Percentiles rank a stretch among this genome's conserved stretches.
These are phyloP conservation scores for Drosophila kohkoa DNA, from an alignment of 1,140 invertebrate species.

Conservation along the genomic window DNA sequence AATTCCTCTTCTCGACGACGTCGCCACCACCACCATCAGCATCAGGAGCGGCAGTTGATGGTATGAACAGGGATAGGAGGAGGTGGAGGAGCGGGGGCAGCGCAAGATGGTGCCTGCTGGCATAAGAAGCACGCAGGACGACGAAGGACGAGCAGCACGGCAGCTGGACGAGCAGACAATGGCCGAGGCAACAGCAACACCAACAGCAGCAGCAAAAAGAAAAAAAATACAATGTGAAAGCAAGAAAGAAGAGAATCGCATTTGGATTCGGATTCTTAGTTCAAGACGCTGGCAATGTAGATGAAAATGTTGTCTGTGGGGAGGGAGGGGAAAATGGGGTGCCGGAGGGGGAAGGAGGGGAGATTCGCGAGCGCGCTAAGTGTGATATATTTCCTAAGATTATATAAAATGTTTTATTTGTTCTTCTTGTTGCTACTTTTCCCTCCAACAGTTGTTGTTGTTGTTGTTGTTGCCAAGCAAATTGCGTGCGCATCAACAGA, in stretches of 20 bases:
- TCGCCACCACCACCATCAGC: constrained; percentile 37
- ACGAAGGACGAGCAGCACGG: constrained; percentile 51
- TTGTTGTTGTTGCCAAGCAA: constrained; percentile 60
- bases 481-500: constrained; percentile 66
- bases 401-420: constrained; percentile 84
- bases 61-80: not conserved
- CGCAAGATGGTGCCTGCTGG: constrained; percentile 79
- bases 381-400: constrained; percentile 84
- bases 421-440: constrained; percentile 65
- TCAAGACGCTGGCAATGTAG: constrained; percentile 33
- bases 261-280: constrained; percentile 44
- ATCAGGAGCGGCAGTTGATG: not conserved
- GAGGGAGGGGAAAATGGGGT: not conserved
- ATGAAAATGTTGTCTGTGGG: constrained; percentile 32
- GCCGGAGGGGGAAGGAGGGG: constrained; percentile 15
- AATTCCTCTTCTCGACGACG: constrained; percentile 34
- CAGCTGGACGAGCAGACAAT: constrained; percentile 57
- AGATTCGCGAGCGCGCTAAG: constrained; percentile 66
- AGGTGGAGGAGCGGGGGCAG: constrained; percentile 1
- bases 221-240: constrained; percentile 30
- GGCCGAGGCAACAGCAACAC: constrained; percentile 30
- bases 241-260: constrained; percentile 51
- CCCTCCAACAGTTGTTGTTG: not conserved
- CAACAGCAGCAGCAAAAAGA: constrained; percentile 31
- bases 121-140: constrained; percentile 41